Evolutionary conservation across 2,888 invertebrate species (phyloP), one percentile per base, ranked within the genome.

Genomic region (Linnaemya tessellans): DNA sequence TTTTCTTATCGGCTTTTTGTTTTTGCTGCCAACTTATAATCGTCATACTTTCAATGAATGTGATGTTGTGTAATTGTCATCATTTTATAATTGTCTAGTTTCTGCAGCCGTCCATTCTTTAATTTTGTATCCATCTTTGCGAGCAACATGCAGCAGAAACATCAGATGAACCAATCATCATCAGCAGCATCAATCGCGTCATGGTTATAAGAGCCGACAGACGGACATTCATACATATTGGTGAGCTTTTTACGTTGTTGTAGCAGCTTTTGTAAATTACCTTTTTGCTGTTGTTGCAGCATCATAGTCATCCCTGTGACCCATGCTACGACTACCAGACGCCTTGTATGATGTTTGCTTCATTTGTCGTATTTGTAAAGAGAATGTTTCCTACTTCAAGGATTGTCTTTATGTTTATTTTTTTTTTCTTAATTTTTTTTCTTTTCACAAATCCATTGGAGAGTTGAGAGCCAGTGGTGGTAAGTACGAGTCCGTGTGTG

Each of bases 271-370:
- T 51, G 41, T 84, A 30, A 30, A 3, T 30, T 30, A 30, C 30
- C 30, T 30, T 30, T 30, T 30, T 73, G 75, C 80, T 62, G 13
- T 82, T 80, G 15, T 13, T 60, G 9, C 7, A 70, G 20, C 75
- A 46, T 83, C 67, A 84, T 86, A 87, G 88, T 80, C 88, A 87
- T 89, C 89, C 88, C 89, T 89, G 84, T 86, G 84, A 84, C 84
- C 83, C 77, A 86, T 86, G 83, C 88, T 87, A 90, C 90, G 90
- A 90, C 90, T 90, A 88, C 87, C 88, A 91, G 90, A 91, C 90
- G 90, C 91, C 90, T 90, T 89, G 87, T 88, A 88, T 89, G 90
- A 90, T 90, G 90, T 90, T 90, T 90, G 90, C 87, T 87, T 87
- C 87, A 87, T 87, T 87, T 87, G 87, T 87, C 84, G 87, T 86